A percentile compares a stretch with the other conserved stretches of the same genome.
phyloP scores from a whole-genome alignment of 2,113 vertebrate genomes.

The Calcarius ornatus region DNA sequence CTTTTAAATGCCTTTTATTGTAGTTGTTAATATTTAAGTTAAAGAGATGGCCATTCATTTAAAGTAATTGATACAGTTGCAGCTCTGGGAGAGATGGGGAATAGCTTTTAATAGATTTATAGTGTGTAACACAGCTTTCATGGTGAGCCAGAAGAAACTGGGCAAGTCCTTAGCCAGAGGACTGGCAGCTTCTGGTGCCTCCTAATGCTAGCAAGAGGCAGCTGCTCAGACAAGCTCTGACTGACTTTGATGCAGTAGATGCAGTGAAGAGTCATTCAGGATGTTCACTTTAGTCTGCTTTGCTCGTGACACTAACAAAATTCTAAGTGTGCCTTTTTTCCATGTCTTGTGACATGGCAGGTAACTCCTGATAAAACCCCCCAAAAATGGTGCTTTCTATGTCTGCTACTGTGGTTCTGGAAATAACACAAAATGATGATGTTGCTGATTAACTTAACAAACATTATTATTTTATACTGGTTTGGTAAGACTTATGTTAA shows the following conservation, averaged over 20 bases:
- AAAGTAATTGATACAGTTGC: neutral
- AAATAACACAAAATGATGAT: neutral
- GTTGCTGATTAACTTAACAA: neutral
- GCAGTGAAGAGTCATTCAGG: neutral
- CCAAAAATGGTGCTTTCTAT: neutral
- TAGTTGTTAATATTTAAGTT: neutral
- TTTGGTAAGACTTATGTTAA: neutral
- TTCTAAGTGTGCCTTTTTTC: neutral
- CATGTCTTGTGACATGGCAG: neutral
- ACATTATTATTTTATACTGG: neutral
- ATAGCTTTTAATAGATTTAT: conserved; percentile 9
- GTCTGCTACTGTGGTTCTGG: neutral
- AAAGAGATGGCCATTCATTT: neutral
- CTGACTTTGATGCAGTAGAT: neutral
- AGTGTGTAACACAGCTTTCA: neutral
- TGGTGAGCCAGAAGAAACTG: neutral
- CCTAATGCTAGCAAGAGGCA: neutral
- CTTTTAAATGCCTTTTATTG: neutral
- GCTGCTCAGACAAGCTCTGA: neutral
- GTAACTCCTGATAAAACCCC: neutral
- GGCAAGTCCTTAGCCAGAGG: neutral
- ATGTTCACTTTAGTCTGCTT: neutral
- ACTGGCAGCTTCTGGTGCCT: neutral
- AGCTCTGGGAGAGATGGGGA: neutral
- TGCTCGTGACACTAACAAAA: neutral